phyloP scores from a whole-genome alignment of 2,888 invertebrate genomes.

The Diarsia dahlii region DNA sequence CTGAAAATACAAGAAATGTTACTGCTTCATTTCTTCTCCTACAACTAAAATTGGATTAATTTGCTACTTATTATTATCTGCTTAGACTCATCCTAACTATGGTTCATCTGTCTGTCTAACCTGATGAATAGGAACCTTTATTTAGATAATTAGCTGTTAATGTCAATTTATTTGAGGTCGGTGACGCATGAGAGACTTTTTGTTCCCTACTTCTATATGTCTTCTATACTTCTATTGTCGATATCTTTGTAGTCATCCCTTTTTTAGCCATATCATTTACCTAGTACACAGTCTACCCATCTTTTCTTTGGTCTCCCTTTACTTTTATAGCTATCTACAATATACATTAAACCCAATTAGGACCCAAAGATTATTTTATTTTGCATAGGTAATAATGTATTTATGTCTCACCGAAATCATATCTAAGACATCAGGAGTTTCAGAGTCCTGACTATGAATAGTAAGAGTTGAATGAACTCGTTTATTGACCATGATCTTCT shows the following conservation, averaged over 20 bases:
- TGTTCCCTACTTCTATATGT: neutral
- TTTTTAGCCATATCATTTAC: neutral
- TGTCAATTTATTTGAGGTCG: neutral
- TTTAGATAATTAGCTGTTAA: neutral
- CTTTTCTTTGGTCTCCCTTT: neutral
- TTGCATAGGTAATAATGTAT: neutral
- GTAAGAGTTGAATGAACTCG: constrained; percentile 82
- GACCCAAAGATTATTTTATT: neutral
- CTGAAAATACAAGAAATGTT: constrained; percentile 70
- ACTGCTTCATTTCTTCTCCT: neutral
- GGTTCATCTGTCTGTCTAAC: no score
- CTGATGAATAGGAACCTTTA: no score
- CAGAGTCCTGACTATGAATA: constrained; percentile 83
- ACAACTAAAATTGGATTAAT: neutral
- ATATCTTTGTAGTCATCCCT: neutral
- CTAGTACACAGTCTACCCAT: neutral
- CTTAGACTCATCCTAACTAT: neutral
- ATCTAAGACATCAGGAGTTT: constrained; percentile 79
- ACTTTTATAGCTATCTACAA: neutral
- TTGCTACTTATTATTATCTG: neutral
- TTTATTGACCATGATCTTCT: constrained; percentile 74
- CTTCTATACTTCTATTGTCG: no score
- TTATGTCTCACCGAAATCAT: constrained; percentile 79
- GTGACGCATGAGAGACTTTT: neutral
- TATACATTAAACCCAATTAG: neutral